phyloP scores from a whole-genome alignment of 2,888 invertebrate genomes.

The Therioaphis trifolii region DNA sequence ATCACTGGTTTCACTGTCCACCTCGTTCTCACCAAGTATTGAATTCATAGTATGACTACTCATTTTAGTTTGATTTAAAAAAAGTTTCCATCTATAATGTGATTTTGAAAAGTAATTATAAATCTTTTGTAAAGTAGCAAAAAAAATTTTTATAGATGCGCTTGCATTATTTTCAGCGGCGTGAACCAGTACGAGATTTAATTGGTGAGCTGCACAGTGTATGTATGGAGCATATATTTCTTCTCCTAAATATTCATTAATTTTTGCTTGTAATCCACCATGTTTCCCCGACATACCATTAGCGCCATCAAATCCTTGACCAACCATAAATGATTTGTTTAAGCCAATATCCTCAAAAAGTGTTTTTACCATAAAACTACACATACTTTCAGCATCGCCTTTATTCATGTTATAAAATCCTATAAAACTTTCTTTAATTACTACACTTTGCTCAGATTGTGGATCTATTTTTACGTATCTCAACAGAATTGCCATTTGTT shows the following conservation, averaged over 20 bases:
- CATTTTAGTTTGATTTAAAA: too few species aligned
- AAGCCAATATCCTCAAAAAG: conserved; percentile 8
- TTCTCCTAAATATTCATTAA: too few species aligned
- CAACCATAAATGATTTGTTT: conserved; percentile 22
- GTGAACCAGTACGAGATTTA: conserved; percentile 20
- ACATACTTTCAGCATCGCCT: conserved; percentile 12
- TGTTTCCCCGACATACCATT: conserved; percentile 59
- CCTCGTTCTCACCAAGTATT: too few species aligned
- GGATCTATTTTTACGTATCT: conserved; percentile 17
- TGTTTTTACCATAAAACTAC: neutral
- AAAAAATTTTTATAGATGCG: conserved; percentile 27
- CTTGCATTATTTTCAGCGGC: conserved; percentile 30
- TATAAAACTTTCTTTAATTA: too few species aligned
- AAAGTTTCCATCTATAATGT: too few species aligned
- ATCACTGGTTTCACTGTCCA: too few species aligned
- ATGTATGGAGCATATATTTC: conserved; percentile 15
- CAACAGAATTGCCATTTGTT: conserved; percentile 32
- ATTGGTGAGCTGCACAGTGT: conserved; percentile 20
- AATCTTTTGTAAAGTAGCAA: conserved; percentile 23
- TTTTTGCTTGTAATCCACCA: too few species aligned
- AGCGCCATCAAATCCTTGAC: conserved; percentile 66
- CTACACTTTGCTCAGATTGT: neutral
- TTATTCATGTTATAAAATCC: too few species aligned
- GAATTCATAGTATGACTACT: too few species aligned
- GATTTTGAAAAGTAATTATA: too few species aligned